These are phyloP conservation scores for Halichoerus grypus DNA, from an alignment of 2,113 vertebrate genomes.

Conservation along the genomic window DNA sequence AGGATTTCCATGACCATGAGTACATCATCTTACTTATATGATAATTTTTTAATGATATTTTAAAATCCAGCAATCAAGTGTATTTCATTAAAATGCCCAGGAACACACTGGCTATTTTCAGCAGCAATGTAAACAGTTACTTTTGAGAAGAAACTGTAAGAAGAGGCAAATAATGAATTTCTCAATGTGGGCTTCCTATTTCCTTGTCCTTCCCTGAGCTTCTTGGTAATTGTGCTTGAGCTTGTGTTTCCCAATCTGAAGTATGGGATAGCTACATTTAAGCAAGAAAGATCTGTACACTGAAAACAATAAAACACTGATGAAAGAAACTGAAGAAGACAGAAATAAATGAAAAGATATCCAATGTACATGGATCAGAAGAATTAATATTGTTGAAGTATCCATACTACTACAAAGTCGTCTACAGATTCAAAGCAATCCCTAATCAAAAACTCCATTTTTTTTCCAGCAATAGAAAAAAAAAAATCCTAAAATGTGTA, in stretches of 20 bases:
- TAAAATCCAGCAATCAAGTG: neutral
- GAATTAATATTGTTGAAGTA: neutral
- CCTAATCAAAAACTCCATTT: neutral
- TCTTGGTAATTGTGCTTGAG: neutral
- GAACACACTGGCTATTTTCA: neutral
- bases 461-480: neutral
- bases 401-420: neutral
- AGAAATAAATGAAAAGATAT: neutral
- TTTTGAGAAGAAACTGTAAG: neutral
- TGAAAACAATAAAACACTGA: neutral
- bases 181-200: neutral
- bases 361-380: neutral
- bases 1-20: neutral
- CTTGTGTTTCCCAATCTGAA: neutral
- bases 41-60: neutral
- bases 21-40: neutral
- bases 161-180: neutral
- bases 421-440: neutral
- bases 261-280: neutral
- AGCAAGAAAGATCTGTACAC: neutral
- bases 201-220: neutral
- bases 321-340: neutral
- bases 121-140: neutral
- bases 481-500: neutral
- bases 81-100: neutral